Base-by-base conservation (phyloP, 1,140 invertebrate genomes). In the Zaprionus tsacasi region DNA sequence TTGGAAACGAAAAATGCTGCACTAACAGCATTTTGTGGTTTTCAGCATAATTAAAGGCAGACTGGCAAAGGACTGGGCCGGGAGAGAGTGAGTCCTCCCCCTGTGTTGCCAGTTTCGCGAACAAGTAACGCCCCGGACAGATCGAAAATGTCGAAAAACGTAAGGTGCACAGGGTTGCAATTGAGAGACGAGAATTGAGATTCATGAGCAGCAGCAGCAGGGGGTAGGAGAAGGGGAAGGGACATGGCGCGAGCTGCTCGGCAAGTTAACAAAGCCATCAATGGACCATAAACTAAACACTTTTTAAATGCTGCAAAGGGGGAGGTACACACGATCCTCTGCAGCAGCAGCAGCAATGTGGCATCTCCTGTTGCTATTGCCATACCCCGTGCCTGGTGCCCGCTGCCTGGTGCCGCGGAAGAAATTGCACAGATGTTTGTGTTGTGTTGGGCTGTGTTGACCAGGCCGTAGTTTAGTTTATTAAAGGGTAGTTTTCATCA, bases 401-500 rank as follows among this genome's bases (percentile, higher is more conserved):
- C 4, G 27, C 1, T 30, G 27, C 35, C 61, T 69, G 70, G 76
- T 81, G 76, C 45, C 70, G 13, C 50, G 1, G 17, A 12, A 15
- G 69, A 89, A 89, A 89, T 71, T 58, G 78, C 81, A 89, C 85
- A 89, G 85, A 89, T 89, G 85, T 85, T 81, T 71, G 65, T 63
- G 52, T 48, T 70, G 68, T 60, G 33, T 10, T 64, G 10, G 12
- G 40, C n/a, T 15, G n/a, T 45, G 40, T 61, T 45, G 33, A 54
- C 64, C 70, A 73, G 21, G 21, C 27, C 12, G 33, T 65, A 56
- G 63, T 65, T 55, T 72, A 78, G 74, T 88, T 78, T 78, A 92
- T 91, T 82, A 92, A 92, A 92, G 91, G 91, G 91, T 92, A 92
- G 91, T 92, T 92, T 92, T 90, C 85, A 91, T 89, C 78, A 72